phyloP scores from a whole-genome alignment of 1,140 invertebrate genomes.

The Elysia chlorotica region DNA sequence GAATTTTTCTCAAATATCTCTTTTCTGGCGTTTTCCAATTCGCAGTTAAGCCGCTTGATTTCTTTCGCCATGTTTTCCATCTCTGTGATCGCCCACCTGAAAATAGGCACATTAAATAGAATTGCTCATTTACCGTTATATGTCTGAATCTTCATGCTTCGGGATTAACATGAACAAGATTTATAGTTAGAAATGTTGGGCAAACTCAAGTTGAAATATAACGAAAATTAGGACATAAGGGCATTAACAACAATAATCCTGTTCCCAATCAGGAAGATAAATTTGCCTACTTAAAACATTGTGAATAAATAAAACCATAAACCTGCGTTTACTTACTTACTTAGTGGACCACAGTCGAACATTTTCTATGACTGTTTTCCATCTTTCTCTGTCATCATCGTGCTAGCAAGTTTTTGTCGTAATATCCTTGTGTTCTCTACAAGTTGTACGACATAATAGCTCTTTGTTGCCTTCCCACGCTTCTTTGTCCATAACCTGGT shows the following conservation, averaged over 20 bases:
- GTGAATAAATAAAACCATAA: background rate
- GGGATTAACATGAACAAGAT: background rate
- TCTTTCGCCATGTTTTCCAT: slow-evolving; percentile 20
- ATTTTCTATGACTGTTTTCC: background rate
- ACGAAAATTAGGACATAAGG: background rate
- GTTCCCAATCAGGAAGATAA: background rate
- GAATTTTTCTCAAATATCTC: slow-evolving; percentile 2
- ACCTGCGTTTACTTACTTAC: too few species aligned
- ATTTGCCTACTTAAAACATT: background rate
- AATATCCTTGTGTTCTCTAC: background rate
- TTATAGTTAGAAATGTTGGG: background rate
- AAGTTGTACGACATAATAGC: background rate
- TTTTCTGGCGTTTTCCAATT: slow-evolving; percentile 9
- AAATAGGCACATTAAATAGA: too few species aligned
- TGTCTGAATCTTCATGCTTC: background rate
- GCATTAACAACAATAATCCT: background rate
- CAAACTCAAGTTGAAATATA: background rate
- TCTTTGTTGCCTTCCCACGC: background rate
- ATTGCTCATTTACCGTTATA: too few species aligned
- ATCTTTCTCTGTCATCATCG: background rate
- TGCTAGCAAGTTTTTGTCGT: background rate
- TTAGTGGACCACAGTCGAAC: background rate
- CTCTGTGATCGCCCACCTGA: slow-evolving; percentile 6
- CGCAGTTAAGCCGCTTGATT: slow-evolving; percentile 14
- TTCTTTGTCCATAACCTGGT: background rate